Percentiles rank a stretch among this genome's conserved stretches.
phyloP scores from a whole-genome alignment of 1,140 invertebrate genomes.

The Psix sp. region DNA sequence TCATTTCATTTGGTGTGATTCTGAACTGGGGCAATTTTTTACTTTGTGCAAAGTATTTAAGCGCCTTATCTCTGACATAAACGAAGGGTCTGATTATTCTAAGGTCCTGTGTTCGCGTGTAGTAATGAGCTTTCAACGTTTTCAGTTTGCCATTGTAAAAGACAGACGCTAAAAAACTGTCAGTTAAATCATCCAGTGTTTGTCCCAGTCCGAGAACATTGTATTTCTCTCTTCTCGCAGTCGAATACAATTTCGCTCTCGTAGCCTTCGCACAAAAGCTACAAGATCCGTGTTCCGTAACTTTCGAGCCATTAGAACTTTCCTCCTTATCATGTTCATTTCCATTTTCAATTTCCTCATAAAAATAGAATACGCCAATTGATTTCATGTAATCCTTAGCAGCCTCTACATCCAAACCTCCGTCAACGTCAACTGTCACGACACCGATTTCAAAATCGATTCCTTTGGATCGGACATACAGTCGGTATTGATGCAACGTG shows the following conservation, averaged over 20 bases:
- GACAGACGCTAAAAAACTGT: constrained; percentile 89
- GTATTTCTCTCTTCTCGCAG: constrained; percentile 86
- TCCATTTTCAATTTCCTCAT: constrained; percentile 80
- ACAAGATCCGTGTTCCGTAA: constrained; percentile 69
- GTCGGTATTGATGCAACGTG: constrained; percentile 89
- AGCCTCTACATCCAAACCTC: constrained; percentile 81
- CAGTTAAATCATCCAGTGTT: constrained; percentile 89
- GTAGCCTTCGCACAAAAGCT: constrained; percentile 84
- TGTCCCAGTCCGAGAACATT: constrained; percentile 92
- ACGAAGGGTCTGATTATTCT: constrained; percentile 92
- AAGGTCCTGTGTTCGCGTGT: constrained; percentile 85
- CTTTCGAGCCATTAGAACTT: constrained; percentile 26
- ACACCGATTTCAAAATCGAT: constrained; percentile 87
- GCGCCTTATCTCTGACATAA: constrained; percentile 87
- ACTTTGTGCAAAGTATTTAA: constrained; percentile 83
- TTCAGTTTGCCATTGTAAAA: constrained; percentile 88
- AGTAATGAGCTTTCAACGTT: constrained; percentile 91
- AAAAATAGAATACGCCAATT: constrained; percentile 84
- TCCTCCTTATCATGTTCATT: constrained; percentile 25
- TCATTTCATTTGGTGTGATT: constrained; percentile 81
- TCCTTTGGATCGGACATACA: constrained; percentile 84
- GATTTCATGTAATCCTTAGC: constrained; percentile 83
- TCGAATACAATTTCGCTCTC: constrained; percentile 84
- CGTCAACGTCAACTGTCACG: constrained; percentile 84
- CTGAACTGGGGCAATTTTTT: constrained; percentile 82